These are phyloP conservation scores for Pardosa pseudoannulata DNA, from an alignment of 2,888 invertebrate genomes.

Conservation along the genomic window DNA sequence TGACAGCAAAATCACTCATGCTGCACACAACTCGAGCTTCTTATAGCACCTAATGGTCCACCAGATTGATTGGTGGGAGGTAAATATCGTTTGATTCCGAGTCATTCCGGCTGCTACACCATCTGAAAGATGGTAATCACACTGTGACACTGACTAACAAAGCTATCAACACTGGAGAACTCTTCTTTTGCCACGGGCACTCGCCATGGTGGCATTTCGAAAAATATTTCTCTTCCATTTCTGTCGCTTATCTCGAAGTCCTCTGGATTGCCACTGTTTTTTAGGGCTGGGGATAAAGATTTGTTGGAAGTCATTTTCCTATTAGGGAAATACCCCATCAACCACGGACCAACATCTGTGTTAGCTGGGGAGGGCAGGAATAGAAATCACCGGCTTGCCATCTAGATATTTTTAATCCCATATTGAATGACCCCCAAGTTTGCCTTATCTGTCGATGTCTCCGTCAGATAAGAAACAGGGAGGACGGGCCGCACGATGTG, in stretches of 20 bases:
- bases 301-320: too few species aligned
- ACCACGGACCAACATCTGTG: too few species aligned
- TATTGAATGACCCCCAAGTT: constrained; percentile 7
- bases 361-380: too few species aligned
- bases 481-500: not conserved
- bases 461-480: not conserved
- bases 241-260: too few species aligned
- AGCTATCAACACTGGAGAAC: not conserved
- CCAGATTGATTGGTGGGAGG: not conserved
- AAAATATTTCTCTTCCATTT: too few species aligned
- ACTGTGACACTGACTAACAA: not conserved
- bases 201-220: too few species aligned
- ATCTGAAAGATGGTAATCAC: not conserved
- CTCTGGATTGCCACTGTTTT: too few species aligned
- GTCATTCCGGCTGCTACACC: not conserved
- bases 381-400: not conserved
- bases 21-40: not conserved
- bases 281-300: too few species aligned
- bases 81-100: not conserved
- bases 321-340: too few species aligned
- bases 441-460: not conserved
- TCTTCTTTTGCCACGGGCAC: not conserved
- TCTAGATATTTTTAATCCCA: constrained; percentile 7
- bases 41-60: not conserved
- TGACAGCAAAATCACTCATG: too few species aligned